These are phyloP conservation scores for Harpagoxenus sublaevis DNA, from an alignment of 2,888 invertebrate genomes.

Conservation along the genomic window DNA sequence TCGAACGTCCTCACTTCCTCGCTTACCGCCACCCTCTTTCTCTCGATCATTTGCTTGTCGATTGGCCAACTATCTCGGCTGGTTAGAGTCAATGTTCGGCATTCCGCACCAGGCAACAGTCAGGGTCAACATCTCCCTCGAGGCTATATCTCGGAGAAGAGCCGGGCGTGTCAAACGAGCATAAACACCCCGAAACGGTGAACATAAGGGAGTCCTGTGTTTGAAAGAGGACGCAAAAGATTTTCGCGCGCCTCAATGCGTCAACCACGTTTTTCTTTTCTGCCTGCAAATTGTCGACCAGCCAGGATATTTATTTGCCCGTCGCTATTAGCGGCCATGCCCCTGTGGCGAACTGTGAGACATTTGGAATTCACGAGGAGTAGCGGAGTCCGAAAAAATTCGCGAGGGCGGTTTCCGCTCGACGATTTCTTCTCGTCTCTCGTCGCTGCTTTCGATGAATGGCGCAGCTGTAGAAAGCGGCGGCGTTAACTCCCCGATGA, in stretches of 20 bases:
- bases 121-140: slow-evolving; percentile 64
- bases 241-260: not conserved
- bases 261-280: not conserved
- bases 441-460: slow-evolving; percentile 24
- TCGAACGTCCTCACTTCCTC: not conserved
- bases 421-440: slow-evolving; percentile 7
- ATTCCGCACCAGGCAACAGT: slow-evolving; percentile 34
- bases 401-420: not conserved
- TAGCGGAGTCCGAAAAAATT: slow-evolving; percentile 3
- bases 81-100: slow-evolving; percentile 62
- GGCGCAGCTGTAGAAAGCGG: not conserved
- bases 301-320: slow-evolving; percentile 38
- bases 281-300: slow-evolving; percentile 19
- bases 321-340: not conserved
- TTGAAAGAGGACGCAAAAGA: not conserved
- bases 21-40: slow-evolving; percentile 2
- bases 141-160: slow-evolving; percentile 34
- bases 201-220: not conserved
- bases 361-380: slow-evolving; percentile 24
- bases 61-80: slow-evolving; percentile 64
- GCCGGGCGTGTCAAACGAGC: slow-evolving; percentile 33
- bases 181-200: slow-evolving; percentile 24
- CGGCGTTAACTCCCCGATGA: slow-evolving; percentile 3
- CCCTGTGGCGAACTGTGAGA: not conserved
- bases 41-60: slow-evolving; percentile 49